Percentiles rank a stretch among this genome's conserved stretches.
phyloP scores from a whole-genome alignment of 2,113 vertebrate genomes.

The Siniperca knerii region DNA sequence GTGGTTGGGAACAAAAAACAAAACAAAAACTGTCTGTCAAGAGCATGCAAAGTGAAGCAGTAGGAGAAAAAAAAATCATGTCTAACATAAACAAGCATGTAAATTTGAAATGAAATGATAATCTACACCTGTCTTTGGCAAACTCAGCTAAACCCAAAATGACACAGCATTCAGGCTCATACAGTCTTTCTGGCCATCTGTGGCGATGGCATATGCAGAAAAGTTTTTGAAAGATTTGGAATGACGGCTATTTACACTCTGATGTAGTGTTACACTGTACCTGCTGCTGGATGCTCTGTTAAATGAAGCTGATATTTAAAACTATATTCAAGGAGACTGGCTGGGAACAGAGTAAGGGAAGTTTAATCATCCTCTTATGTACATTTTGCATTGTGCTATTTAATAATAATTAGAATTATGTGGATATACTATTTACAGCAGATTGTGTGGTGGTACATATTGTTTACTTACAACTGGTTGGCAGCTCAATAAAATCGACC shows the following conservation, averaged over 20 bases:
- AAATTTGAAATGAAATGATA: neutral
- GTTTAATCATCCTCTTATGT: neutral
- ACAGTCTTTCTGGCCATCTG: neutral
- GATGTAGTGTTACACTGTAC: neutral
- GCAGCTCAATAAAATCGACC: neutral
- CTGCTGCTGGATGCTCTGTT: neutral
- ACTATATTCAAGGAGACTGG: neutral
- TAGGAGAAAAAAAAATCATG: neutral
- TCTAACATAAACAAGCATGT: neutral
- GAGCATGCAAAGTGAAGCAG: neutral
- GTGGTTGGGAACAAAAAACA: neutral
- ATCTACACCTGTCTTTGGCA: neutral
- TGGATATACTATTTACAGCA: neutral
- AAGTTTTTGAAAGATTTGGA: conserved; percentile 21
- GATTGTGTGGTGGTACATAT: neutral
- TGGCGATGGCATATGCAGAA: neutral
- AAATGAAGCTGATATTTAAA: conserved; percentile 1
- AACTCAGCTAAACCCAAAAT: neutral
- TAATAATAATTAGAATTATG: too few relatives aligned
- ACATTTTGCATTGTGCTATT: neutral
- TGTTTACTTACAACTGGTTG: neutral
- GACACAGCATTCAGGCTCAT: neutral
- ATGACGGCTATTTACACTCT: neutral
- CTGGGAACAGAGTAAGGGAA: neutral
- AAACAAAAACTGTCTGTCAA: neutral